Evolutionary conservation across 2,113 vertebrate genomes (phyloP).

Genomic region (Ochotona princeps): DNA sequence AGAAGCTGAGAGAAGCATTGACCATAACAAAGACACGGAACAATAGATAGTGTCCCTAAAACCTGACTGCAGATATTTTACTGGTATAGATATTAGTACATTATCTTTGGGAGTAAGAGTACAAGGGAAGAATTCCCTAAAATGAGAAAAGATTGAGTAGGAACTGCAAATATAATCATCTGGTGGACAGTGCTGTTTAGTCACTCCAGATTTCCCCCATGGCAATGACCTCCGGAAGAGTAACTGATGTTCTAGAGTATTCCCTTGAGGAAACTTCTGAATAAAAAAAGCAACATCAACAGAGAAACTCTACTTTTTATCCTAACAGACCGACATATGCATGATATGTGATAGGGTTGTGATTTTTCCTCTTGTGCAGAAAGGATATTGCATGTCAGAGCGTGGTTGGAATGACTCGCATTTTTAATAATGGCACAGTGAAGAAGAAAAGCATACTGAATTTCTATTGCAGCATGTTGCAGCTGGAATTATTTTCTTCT

Average conservation of each 20-base stretch:
- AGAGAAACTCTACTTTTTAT: background rate
- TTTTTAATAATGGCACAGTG: background rate
- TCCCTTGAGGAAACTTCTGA: background rate
- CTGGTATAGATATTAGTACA: background rate
- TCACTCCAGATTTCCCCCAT: background rate
- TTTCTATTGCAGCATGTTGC: background rate
- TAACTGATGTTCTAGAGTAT: background rate
- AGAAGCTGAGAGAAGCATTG: background rate
- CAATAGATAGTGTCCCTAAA: background rate
- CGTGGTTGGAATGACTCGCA: background rate
- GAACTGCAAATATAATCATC: background rate
- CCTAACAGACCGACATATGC: background rate
- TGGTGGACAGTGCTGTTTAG: background rate
- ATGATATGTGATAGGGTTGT: background rate
- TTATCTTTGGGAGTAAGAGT: background rate
- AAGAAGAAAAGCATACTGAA: background rate
- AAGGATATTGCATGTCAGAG: background rate
- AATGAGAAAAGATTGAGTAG: background rate
- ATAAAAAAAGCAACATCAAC: background rate
- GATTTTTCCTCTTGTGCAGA: constrained; percentile 21
- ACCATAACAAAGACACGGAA: background rate
- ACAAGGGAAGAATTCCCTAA: background rate
- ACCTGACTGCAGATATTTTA: background rate
- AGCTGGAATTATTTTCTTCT: constrained; percentile 15
- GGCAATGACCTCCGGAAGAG: background rate